Evolutionary conservation across 2,888 invertebrate species (phyloP).

Genomic region (Aethes cnicana): DNA sequence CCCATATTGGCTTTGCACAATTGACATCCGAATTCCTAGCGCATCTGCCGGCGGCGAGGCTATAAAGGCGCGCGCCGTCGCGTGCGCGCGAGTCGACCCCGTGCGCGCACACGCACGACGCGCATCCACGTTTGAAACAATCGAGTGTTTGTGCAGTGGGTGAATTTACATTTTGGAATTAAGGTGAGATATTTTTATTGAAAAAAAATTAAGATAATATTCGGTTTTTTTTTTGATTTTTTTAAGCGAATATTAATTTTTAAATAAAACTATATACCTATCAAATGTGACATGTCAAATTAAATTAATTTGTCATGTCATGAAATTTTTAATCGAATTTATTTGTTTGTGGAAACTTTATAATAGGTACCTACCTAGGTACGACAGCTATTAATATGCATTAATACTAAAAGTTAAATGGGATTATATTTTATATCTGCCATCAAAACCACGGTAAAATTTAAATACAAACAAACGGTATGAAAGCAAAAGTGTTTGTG

Average conservation of each 20-base stretch:
- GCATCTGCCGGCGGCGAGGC: conserved; percentile 57
- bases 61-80: conserved; percentile 81
- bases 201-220: too few species aligned
- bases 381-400: too few species aligned
- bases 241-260: background rate
- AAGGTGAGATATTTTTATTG: conserved; percentile 60
- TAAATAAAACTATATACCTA: background rate
- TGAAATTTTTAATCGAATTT: background rate
- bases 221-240: background rate
- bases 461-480: background rate
- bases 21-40: conserved; percentile 47
- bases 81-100: too few species aligned
- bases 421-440: too few species aligned
- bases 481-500: conserved; percentile 2
- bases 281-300: background rate
- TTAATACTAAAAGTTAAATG: too few species aligned
- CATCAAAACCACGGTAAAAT: background rate
- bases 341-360: background rate
- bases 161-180: conserved; percentile 57
- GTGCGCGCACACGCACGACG: too few species aligned
- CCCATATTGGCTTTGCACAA: background rate
- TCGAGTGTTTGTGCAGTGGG: conserved; percentile 52
- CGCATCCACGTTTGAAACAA: conserved; percentile 48
- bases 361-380: too few species aligned
- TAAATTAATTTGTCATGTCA: background rate